Percentiles rank a stretch among this genome's conserved stretches.
phyloP scores from a whole-genome alignment of 2,797 vertebrate species.

The Periophthalmus magnuspinnatus region DNA sequence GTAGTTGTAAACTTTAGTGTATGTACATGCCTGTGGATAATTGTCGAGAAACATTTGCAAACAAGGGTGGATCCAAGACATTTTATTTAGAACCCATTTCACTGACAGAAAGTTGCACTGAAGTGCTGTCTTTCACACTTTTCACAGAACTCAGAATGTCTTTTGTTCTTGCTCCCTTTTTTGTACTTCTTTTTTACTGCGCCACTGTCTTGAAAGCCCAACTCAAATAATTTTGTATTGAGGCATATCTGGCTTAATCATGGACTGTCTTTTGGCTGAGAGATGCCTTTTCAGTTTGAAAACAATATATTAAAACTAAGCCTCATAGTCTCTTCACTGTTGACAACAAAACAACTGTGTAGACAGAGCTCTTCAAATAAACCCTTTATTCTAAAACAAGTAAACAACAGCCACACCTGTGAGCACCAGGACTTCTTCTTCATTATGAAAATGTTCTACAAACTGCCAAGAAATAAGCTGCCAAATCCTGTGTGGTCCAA shows the following conservation, averaged over 20 bases:
- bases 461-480: constrained; percentile 1
- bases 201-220: neutral
- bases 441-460: neutral
- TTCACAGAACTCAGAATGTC: neutral
- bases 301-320: constrained; percentile 23
- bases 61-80: neutral
- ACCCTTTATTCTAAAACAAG: constrained; percentile 1
- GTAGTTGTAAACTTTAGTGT: neutral
- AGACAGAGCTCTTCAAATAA: constrained; percentile 6
- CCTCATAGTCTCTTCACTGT: constrained; percentile 15
- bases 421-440: neutral
- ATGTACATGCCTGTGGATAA: neutral
- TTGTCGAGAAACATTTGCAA: neutral
- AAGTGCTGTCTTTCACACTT: neutral
- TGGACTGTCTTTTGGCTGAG: constrained; percentile 13
- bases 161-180: constrained; percentile 1
- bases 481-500: constrained; percentile 2
- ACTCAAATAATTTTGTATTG: constrained; percentile 1
- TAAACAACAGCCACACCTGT: constrained; percentile 11
- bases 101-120: neutral
- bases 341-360: constrained; percentile 12
- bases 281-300: constrained; percentile 8
- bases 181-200: neutral
- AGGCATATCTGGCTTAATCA: neutral
- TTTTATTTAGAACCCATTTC: neutral